These are phyloP conservation scores for Tor tambroides DNA, from an alignment of 2,113 vertebrate genomes.

Conservation along the genomic window DNA sequence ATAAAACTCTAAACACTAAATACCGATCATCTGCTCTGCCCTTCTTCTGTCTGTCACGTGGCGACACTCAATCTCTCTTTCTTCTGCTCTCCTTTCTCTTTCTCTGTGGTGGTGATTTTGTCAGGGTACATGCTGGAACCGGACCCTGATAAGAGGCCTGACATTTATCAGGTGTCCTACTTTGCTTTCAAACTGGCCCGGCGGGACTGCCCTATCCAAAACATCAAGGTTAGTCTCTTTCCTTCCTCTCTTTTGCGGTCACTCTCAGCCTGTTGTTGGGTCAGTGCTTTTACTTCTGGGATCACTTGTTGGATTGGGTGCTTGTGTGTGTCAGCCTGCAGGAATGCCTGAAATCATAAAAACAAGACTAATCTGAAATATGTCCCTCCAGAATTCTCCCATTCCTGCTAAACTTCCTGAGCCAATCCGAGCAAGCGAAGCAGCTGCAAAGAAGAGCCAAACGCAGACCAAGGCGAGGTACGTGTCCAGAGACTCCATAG, in stretches of 20 bases:
- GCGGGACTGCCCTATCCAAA: slow-evolving; percentile 91
- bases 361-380: background rate
- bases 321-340: background rate
- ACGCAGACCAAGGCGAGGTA: slow-evolving; percentile 90
- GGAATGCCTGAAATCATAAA: slow-evolving; percentile 18
- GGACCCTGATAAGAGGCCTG: slow-evolving; percentile 94
- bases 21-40: background rate
- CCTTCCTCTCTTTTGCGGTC: background rate
- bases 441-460: slow-evolving; percentile 93
- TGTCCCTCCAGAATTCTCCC: slow-evolving; percentile 82
- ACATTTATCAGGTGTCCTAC: slow-evolving; percentile 96
- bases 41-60: background rate
- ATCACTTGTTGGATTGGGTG: slow-evolving; percentile 3
- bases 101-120: slow-evolving; percentile 25
- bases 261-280: background rate
- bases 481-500: slow-evolving; percentile 37
- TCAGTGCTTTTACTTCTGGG: slow-evolving; percentile 14
- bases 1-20: background rate
- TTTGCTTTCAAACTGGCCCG: slow-evolving; percentile 93
- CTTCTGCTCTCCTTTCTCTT: background rate
- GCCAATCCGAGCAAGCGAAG: slow-evolving; percentile 94
- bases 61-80: background rate
- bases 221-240: slow-evolving; percentile 84
- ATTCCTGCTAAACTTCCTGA: slow-evolving; percentile 95
- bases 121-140: slow-evolving; percentile 98